Evolutionary conservation across 1,140 invertebrate species (phyloP).

Genomic region (Sarcophaga peregrina): DNA sequence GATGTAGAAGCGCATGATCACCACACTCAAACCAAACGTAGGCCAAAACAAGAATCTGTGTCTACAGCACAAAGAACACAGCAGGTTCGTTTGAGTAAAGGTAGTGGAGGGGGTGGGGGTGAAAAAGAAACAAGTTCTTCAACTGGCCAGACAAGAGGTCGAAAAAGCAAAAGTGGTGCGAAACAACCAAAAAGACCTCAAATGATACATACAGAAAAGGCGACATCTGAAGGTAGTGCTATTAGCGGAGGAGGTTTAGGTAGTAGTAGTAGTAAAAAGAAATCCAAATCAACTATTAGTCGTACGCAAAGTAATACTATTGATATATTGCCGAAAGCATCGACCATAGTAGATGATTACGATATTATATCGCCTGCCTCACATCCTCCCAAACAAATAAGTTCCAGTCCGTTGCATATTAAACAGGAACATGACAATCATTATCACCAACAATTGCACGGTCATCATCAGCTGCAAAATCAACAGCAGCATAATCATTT

Average conservation of each 20-base stretch:
- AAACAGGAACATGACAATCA: conserved; percentile 53
- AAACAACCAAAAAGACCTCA: conserved; percentile 68
- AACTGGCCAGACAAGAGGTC: conserved; percentile 24
- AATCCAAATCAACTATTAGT: conserved; percentile 59
- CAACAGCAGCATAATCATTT: conserved; percentile 42
- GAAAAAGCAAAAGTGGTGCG: conserved; percentile 43
- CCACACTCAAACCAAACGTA: not conserved
- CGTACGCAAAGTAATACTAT: conserved; percentile 68
- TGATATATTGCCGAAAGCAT: conserved; percentile 50
- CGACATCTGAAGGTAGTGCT: conserved; percentile 43
- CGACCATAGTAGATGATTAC: conserved; percentile 60
- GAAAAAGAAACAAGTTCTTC: not conserved
- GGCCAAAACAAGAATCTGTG: conserved; percentile 16
- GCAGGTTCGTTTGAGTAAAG: conserved; percentile 31
- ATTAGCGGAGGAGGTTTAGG: conserved; percentile 49
- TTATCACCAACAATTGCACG: conserved; percentile 44
- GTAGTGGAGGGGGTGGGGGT: conserved; percentile 21
- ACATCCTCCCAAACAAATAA: conserved; percentile 62
- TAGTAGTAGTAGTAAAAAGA: conserved; percentile 71
- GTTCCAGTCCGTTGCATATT: conserved; percentile 62
- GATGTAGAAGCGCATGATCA: not conserved
- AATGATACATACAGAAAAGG: conserved; percentile 80
- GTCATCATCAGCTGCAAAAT: conserved; percentile 49
- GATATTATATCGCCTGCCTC: conserved; percentile 63
- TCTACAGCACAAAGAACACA: conserved; percentile 44